Evolutionary conservation across 2,113 vertebrate genomes (phyloP).

Genomic region (Atherinomorus stipes): DNA sequence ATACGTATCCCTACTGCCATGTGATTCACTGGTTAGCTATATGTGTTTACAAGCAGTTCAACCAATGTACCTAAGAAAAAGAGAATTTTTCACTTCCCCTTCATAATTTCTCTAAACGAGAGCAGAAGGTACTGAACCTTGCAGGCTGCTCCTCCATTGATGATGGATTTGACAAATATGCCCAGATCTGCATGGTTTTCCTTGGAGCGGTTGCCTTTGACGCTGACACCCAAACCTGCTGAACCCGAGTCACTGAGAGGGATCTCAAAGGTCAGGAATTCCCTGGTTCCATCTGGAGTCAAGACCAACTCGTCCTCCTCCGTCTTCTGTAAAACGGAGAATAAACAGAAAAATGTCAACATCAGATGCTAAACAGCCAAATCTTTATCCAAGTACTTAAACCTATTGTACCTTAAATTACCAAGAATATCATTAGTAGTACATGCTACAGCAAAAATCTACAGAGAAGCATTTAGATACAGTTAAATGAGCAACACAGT

Average conservation of each 20-base stretch:
- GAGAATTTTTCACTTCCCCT: background rate
- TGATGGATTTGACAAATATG: constrained; percentile 99
- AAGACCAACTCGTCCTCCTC: constrained; percentile 95
- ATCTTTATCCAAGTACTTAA: background rate
- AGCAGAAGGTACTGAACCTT: constrained; percentile 83
- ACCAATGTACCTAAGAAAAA: no score
- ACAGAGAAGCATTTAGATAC: background rate
- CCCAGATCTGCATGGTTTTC: constrained; percentile 97
- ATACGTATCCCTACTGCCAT: no score
- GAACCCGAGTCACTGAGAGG: constrained; percentile 98
- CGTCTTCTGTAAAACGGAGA: constrained; percentile 80
- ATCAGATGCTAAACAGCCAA: background rate
- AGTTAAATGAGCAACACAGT: background rate
- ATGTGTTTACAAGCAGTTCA: no score
- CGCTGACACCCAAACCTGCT: constrained; percentile 95
- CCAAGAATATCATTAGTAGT: background rate
- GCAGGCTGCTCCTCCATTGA: constrained; percentile 96
- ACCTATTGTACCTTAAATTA: background rate
- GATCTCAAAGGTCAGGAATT: constrained; percentile 97
- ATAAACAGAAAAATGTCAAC: background rate
- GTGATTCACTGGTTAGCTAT: no score
- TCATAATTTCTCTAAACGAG: background rate
- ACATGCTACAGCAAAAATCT: background rate
- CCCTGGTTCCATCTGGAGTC: constrained; percentile 94
- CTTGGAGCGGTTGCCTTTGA: constrained; percentile 98